Base-by-base conservation (phyloP, 2,888 invertebrate genomes). In the Drosophila melanocephala region DNA sequence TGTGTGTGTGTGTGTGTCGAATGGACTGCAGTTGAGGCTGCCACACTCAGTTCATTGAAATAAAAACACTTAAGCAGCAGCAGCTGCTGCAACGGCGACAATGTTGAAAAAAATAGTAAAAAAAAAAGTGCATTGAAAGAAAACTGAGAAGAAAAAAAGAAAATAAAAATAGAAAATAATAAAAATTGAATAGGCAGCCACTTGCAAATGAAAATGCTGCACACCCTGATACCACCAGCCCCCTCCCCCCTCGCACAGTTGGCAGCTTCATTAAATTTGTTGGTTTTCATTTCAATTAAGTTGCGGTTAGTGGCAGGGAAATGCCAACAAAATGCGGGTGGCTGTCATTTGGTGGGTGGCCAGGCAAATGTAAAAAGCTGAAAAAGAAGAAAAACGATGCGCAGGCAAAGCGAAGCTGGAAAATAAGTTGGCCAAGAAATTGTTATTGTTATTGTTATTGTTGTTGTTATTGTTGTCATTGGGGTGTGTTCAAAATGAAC, bases 251-350 rank as follows among this genome's bases (percentile, higher is more conserved):
- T 4, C 32, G 33, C 5, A 4, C 28, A 0, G 28, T 4, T 28
- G 58, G 73, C 79, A 61, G 87, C 83, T 87, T 89, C 87, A 85
- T 89, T 85, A 89, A 87, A 75, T 82, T 77, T 87, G 72, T 71
- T 74, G 87, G 80, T 87, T 82, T 84, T 80, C 89, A 82, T 85
- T 85, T 87, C 89, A 85, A 85, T 85, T 89, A 85, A 87, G 79
- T 85, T 87, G 89, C 89, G 89, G 85, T 75, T 85, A 61, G 69
- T 87, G 79, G 79, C 77, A 79, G 78, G 79, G 77, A 89, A 89
- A 75, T 72, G 82, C 74, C 58, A 57, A 69, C 75, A 63, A 70
- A 86, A 84, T 83, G 84, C 75, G 73, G 79, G 80, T 65, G 79
- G 56, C 75, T 78, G 66, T 63, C 84, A 61, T 58, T 65, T 26